Percentiles rank a stretch among this genome's conserved stretches.
These are phyloP conservation scores for Euura lappo DNA, from an alignment of 1,140 invertebrate genomes.

Conservation along the genomic window DNA sequence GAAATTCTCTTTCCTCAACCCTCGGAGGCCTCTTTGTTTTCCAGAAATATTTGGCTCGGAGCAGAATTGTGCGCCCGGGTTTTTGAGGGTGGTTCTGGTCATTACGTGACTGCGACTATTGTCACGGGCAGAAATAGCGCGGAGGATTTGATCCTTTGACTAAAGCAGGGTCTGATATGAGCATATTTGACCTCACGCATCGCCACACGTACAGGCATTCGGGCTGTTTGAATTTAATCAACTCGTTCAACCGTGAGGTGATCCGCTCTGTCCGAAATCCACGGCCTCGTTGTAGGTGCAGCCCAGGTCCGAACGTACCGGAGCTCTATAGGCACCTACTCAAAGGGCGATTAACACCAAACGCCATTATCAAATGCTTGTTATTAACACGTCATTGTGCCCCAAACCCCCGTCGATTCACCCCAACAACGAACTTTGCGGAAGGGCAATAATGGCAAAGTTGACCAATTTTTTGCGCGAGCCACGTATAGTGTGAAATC, in stretches of 20 bases:
- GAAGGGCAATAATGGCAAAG: too few relatives aligned
- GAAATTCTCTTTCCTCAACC: too few relatives aligned
- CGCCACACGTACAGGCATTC: conserved; percentile 44
- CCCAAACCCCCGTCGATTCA: too few relatives aligned
- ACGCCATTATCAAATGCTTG: conserved; percentile 48
- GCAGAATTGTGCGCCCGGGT: too few relatives aligned
- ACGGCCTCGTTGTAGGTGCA: background rate
- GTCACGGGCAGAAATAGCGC: conserved; percentile 27
- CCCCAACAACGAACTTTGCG: too few relatives aligned
- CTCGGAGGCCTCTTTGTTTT: conserved; percentile 26
- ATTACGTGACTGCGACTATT: conserved; percentile 48
- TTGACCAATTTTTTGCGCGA: too few relatives aligned
- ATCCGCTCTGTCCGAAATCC: conserved; percentile 33
- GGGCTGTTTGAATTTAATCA: conserved; percentile 60
- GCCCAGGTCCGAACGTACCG: too few relatives aligned
- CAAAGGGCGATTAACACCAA: conserved; percentile 58
- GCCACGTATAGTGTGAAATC: too few relatives aligned
- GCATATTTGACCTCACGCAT: conserved; percentile 54
- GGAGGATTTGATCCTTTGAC: conserved; percentile 24
- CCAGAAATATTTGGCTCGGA: conserved; percentile 38
- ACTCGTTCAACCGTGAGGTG: conserved; percentile 53
- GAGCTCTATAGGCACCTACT: conserved; percentile 29
- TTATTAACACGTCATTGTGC: too few relatives aligned
- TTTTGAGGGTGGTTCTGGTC: too few relatives aligned
- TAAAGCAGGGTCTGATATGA: conserved; percentile 45